Evolutionary conservation across 2,797 vertebrate species (phyloP).

Genomic region (Parauchenoglanis ngamensis): DNA sequence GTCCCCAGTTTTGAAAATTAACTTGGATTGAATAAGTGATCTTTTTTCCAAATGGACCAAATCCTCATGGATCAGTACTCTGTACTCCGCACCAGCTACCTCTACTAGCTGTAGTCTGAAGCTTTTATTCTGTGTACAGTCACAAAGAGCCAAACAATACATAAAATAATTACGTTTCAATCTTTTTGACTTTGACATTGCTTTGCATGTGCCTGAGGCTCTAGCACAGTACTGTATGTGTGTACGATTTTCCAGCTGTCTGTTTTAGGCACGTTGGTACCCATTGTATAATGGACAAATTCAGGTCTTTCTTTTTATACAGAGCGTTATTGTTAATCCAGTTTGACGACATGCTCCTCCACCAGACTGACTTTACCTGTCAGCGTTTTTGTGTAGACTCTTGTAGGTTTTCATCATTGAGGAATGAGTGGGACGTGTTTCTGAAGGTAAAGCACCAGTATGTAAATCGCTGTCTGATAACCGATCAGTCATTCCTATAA

Average conservation of each 20-base stretch:
- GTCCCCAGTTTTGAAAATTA: not conserved
- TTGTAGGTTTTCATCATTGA: not conserved
- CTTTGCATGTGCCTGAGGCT: too few species aligned
- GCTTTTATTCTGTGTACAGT: not conserved
- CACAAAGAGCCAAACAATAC: too few species aligned
- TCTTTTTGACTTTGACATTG: too few species aligned
- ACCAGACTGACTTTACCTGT: not conserved
- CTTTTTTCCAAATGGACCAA: too few species aligned
- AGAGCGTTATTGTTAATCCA: not conserved
- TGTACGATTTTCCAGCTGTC: not conserved
- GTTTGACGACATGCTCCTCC: not conserved
- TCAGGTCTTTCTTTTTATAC: not conserved
- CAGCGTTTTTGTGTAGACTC: not conserved
- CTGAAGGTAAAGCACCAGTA: not conserved
- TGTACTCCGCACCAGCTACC: not conserved
- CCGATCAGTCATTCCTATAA: not conserved
- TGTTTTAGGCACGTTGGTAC: not conserved
- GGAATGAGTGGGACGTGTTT: not conserved
- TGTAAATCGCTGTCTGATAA: not conserved
- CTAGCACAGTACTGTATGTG: not conserved
- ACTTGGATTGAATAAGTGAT: too few species aligned
- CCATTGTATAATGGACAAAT: not conserved
- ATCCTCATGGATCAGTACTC: not conserved
- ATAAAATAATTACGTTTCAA: not conserved
- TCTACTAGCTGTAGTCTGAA: not conserved